Evolutionary conservation across 92 coral and sea anemone species (phyloP).

Genomic region (Palythoa caribaeorum): DNA sequence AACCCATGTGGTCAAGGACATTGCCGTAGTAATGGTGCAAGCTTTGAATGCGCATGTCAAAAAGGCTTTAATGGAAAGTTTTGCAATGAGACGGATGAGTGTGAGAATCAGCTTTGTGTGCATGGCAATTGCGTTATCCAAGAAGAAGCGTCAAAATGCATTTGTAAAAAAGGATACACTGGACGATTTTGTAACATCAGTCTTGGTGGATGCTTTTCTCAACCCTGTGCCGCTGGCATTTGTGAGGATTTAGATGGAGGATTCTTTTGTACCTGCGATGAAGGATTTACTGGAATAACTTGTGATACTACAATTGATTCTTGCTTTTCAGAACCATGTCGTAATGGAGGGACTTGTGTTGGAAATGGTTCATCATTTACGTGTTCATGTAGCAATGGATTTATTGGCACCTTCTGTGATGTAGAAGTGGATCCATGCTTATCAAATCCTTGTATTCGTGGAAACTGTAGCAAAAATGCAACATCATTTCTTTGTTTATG

Average conservation of each 20-base stretch:
- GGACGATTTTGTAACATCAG: constrained; percentile 72
- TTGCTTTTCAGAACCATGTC: constrained; percentile 70
- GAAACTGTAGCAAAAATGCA: constrained; percentile 65
- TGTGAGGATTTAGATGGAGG: constrained; percentile 65
- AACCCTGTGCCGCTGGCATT: constrained; percentile 77
- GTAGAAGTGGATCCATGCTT: constrained; percentile 72
- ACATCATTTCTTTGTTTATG: constrained; percentile 77
- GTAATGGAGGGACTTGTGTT: constrained; percentile 71
- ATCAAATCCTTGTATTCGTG: constrained; percentile 79
- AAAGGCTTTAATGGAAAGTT: constrained; percentile 65
- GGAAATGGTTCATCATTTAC: constrained; percentile 51
- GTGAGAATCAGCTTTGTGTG: constrained; percentile 66
- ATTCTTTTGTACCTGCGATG: constrained; percentile 74
- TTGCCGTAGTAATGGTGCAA: constrained; percentile 54
- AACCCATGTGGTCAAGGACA: constrained; percentile 64
- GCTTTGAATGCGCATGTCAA: constrained; percentile 69
- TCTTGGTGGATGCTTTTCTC: constrained; percentile 59
- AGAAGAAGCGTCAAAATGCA: constrained; percentile 53
- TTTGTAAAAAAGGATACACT: constrained; percentile 63
- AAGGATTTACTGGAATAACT: constrained; percentile 75
- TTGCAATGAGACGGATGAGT: constrained; percentile 61
- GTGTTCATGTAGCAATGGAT: constrained; percentile 76
- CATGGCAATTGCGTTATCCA: constrained; percentile 68
- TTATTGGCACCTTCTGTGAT: constrained; percentile 78
- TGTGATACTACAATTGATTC: constrained; percentile 69